phyloP scores from a whole-genome alignment of 2,113 vertebrate species.

The Crotalus tigris region DNA sequence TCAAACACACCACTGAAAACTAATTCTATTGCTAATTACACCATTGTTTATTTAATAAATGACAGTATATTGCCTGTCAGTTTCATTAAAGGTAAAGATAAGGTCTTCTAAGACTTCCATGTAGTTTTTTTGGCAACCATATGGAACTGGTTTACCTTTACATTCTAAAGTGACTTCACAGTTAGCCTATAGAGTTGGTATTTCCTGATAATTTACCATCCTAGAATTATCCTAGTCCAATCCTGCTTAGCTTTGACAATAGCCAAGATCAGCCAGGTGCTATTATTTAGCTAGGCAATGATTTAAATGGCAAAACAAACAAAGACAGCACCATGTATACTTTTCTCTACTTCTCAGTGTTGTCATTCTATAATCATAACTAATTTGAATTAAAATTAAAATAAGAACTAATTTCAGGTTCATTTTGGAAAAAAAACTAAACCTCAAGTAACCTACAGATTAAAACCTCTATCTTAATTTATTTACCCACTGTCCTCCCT shows the following conservation, averaged over 20 bases:
- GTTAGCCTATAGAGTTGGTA: neutral
- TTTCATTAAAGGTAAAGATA: neutral
- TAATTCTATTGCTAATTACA: neutral
- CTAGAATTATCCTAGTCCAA: neutral
- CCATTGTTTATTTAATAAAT: neutral
- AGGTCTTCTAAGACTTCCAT: neutral
- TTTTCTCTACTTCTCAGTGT: neutral
- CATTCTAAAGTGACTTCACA: neutral
- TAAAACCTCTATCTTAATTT: neutral
- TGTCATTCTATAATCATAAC: neutral
- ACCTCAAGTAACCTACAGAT: neutral
- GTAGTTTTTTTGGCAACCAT: neutral
- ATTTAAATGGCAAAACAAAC: neutral
- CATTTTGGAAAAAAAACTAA: neutral
- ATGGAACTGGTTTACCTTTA: neutral
- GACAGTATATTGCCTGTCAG: neutral
- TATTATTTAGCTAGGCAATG: neutral
- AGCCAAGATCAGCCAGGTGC: neutral
- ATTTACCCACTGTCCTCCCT: neutral
- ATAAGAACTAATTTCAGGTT: neutral
- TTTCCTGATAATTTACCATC: neutral
- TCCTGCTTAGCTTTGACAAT: neutral
- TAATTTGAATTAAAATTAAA: neutral
- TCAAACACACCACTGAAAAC: neutral
- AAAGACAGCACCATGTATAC: neutral